Evolutionary conservation across 92 coral and sea anemone species (phyloP), one percentile per base, ranked within the genome.

Genomic region (Bergia puertoricense): DNA sequence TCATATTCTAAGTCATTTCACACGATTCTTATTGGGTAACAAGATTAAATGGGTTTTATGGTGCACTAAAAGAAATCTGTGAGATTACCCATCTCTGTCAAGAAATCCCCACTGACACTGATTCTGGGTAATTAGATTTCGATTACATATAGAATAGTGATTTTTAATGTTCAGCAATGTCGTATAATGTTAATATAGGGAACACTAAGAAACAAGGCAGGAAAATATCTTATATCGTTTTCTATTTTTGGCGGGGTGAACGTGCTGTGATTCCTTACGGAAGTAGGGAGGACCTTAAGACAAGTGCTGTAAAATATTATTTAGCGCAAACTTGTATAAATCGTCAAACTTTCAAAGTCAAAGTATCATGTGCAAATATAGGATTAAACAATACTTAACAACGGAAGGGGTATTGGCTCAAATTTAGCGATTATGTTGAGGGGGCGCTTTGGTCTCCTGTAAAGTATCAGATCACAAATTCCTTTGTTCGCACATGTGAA

Each of bases 401-500:
- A 8, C 73, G 56, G 65, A 46, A n/a, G 75, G 79, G 66, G 30
- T 71, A 88, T 84, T 84, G 36, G 85, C 69, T 79, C 89, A 73
- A 86, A 91, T 85, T 92, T 59, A 71, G 86, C 50, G 50, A 56
- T 76, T 30, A 56, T 23, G 68, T 80, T 82, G 81, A 54, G 74
- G 81, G 91, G 77, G 77, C 65, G 85, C 81, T 76, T 87, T 76
- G 6, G 36, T 80, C 46, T 81, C 57, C 62, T 46, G 72, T 37
- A n/a, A 91, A 91, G 88, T 80, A 90, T 88, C 90, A 85, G 90
- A 89, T 85, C 90, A 80, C 91, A 91, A 76, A 57, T 62, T 74
- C 91, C 91, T 86, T 94, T 92, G 96, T 92, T 88, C 44, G 82
- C 96, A 90, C 91, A 88, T 90, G 91, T 85, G 90, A 86, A 90